phyloP scores from a whole-genome alignment of 2,113 vertebrate genomes.

The Sinocyclocheilus anophthalmus region DNA sequence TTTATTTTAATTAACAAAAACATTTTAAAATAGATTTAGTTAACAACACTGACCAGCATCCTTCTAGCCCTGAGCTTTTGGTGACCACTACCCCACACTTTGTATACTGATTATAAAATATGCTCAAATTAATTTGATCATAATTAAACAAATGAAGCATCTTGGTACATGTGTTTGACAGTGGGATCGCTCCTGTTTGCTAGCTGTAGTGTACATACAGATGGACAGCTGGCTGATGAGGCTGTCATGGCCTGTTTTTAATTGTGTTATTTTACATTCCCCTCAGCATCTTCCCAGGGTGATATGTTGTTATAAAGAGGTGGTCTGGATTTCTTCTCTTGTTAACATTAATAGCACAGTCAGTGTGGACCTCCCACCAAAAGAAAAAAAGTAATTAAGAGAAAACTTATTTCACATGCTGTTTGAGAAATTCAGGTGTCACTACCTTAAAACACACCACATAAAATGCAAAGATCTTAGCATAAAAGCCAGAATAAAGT shows the following conservation, averaged over 20 bases:
- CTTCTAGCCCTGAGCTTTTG: not conserved
- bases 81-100: not conserved
- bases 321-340: conserved; percentile 66
- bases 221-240: conserved; percentile 48
- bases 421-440: conserved; percentile 55
- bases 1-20: too few species aligned
- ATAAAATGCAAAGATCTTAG: conserved; percentile 83
- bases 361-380: conserved; percentile 61
- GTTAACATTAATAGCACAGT: conserved; percentile 78
- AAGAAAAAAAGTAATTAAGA: conserved; percentile 6
- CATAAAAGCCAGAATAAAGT: conserved; percentile 53
- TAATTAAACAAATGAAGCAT: not conserved
- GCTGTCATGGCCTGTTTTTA: conserved; percentile 64
- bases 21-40: too few species aligned
- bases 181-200: not conserved
- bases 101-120: not conserved
- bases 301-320: conserved; percentile 72
- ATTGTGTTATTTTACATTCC: conserved; percentile 79
- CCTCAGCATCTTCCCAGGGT: conserved; percentile 68
- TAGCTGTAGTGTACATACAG: not conserved
- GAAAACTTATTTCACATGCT: conserved; percentile 6
- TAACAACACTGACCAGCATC: not conserved
- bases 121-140: not conserved
- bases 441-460: conserved; percentile 74
- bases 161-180: conserved; percentile 31